Evolutionary conservation across 2,888 invertebrate species (phyloP).

Genomic region (Dromius quadrimaculatus): DNA sequence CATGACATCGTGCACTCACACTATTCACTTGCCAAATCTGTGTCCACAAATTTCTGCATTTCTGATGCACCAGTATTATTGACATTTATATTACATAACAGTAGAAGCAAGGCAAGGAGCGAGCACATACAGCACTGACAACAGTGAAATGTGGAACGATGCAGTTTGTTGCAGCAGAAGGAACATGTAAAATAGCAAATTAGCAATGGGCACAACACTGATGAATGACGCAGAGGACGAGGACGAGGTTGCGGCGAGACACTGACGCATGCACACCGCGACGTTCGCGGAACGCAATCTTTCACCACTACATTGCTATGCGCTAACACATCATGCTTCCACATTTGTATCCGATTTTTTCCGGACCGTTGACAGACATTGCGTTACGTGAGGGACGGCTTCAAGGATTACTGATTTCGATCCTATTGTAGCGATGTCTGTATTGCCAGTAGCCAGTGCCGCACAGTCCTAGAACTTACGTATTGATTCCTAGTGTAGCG

Average conservation of each 20-base stretch:
- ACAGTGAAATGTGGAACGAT: not conserved
- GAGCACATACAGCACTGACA: not conserved
- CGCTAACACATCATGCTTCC: slow-evolving; percentile 4
- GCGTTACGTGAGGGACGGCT: slow-evolving; percentile 27
- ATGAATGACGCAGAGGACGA: slow-evolving; percentile 33
- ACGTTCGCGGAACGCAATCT: slow-evolving; percentile 17
- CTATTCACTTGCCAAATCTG: not conserved
- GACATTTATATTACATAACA: slow-evolving; percentile 27
- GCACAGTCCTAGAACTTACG: slow-evolving; percentile 36
- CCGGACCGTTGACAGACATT: slow-evolving; percentile 17
- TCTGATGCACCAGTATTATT: too few species aligned
- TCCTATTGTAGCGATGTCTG: too few species aligned
- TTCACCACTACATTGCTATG: slow-evolving; percentile 21
- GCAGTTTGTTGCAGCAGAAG: slow-evolving; percentile 19
- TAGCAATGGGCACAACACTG: slow-evolving; percentile 22
- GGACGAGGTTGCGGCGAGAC: slow-evolving; percentile 13
- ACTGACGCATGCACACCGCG: slow-evolving; percentile 44
- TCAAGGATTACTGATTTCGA: slow-evolving; percentile 12
- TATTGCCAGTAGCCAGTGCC: slow-evolving; percentile 12
- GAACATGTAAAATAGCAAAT: slow-evolving; percentile 7
- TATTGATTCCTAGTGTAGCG: slow-evolving; percentile 40
- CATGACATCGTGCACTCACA: slow-evolving; percentile 36
- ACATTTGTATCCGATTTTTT: not conserved
- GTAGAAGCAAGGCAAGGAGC: not conserved
- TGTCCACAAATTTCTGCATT: too few species aligned